Conservation (phyloP, 1,140 invertebrate genomes). For the Lucilia cuprina region DNA sequence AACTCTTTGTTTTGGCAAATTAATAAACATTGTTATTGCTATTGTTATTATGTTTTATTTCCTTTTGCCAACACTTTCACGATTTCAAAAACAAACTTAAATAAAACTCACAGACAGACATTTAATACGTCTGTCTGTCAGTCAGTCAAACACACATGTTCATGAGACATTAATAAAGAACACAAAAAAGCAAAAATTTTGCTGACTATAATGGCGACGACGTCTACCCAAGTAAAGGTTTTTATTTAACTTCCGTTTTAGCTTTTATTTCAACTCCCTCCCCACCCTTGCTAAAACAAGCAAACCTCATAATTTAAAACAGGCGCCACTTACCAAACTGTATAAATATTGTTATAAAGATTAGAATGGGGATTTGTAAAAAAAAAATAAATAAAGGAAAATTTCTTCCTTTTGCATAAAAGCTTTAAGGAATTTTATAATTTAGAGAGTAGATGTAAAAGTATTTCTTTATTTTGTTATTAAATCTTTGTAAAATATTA, state of each 20-base stretch:
- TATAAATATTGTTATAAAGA: neutral
- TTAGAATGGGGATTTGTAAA: neutral
- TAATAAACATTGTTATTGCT: constrained; percentile 7
- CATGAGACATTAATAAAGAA: neutral
- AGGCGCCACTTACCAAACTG: neutral
- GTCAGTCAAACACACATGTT: neutral
- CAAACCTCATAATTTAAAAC: neutral
- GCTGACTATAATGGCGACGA: constrained; percentile 6
- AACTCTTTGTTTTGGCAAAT: neutral
- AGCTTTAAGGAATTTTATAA: constrained; percentile 1
- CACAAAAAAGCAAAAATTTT: neutral
- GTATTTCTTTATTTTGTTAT: neutral
- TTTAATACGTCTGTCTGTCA: neutral
- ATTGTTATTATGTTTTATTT: constrained; percentile 17
- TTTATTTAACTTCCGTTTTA: neutral
- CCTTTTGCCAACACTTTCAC: neutral
- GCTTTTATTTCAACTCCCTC: neutral
- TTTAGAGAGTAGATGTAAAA: neutral
- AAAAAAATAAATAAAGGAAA: neutral
- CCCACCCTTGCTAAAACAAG: neutral
- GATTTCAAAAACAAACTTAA: neutral
- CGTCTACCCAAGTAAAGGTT: neutral
- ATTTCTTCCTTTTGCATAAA: neutral
- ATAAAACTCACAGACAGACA: neutral
- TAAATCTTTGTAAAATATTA: neutral